Evolutionary conservation across 2,888 invertebrate species (phyloP).

Genomic region (Lymantria monacha): DNA sequence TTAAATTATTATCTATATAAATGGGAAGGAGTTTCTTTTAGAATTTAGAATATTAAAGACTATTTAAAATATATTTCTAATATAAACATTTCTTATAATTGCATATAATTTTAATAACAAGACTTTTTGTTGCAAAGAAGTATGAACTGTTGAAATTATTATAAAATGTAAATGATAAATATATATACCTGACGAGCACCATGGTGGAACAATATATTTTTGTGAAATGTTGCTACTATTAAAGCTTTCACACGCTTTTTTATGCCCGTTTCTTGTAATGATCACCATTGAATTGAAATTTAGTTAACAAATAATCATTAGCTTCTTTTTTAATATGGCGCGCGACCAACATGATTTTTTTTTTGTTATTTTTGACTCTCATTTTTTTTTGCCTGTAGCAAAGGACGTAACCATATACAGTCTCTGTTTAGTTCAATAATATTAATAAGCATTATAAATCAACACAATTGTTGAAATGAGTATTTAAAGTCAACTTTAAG

Average conservation of each 20-base stretch:
- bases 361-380: slow-evolving; percentile 12
- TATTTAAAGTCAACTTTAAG: too few species aligned
- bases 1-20: too few species aligned
- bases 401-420: not conserved
- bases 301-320: not conserved
- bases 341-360: slow-evolving; percentile 23
- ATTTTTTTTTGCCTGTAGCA: slow-evolving; percentile 1
- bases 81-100: too few species aligned
- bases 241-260: slow-evolving; percentile 46
- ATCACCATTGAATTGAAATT: slow-evolving; percentile 44
- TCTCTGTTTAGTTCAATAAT: not conserved
- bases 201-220: slow-evolving; percentile 54
- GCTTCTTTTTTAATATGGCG: slow-evolving; percentile 7
- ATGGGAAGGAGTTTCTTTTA: too few species aligned
- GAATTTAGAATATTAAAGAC: too few species aligned
- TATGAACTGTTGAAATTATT: not conserved
- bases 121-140: not conserved
- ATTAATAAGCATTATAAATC: too few species aligned
- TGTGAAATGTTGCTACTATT: slow-evolving; percentile 48
- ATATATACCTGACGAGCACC: slow-evolving; percentile 59
- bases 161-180: not conserved
- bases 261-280: slow-evolving; percentile 47
- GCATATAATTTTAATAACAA: too few species aligned
- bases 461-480: too few species aligned
- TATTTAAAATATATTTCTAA: too few species aligned